These are phyloP conservation scores for Paedocypris sp. DNA, from an alignment of 2,113 vertebrate genomes.

Conservation along the genomic window DNA sequence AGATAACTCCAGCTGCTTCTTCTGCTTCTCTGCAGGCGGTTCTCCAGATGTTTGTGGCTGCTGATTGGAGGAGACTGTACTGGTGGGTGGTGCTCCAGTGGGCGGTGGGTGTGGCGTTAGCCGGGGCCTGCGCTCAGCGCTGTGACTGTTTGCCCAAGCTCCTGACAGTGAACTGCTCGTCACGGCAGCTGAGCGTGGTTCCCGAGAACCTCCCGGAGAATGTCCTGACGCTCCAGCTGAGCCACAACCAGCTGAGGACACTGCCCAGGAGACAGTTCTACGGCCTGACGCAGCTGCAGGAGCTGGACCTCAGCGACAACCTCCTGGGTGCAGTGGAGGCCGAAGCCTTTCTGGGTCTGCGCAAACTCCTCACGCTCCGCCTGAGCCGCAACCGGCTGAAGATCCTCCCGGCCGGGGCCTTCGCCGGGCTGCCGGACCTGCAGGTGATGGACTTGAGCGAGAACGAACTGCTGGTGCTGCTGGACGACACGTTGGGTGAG, in stretches of 20 bases:
- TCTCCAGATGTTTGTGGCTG: constrained; percentile 53
- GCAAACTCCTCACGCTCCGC: constrained; percentile 48
- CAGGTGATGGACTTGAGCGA: constrained; percentile 66
- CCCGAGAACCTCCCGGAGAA: constrained; percentile 55
- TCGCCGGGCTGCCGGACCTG: constrained; percentile 62
- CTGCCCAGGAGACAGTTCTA: constrained; percentile 61
- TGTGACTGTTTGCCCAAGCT: constrained; percentile 60
- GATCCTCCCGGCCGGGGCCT: constrained; percentile 63
- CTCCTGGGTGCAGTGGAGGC: constrained; percentile 63
- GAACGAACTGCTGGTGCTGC: constrained; percentile 74
- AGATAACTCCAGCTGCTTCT: too few species aligned
- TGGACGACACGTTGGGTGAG: constrained; percentile 71
- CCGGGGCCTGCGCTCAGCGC: constrained; percentile 51
- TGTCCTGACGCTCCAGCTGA: constrained; percentile 61
- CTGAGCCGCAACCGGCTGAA: constrained; percentile 67
- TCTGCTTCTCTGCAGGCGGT: constrained; percentile 36
- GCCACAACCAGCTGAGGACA: constrained; percentile 63
- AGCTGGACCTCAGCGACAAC: constrained; percentile 77
- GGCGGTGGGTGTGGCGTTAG: constrained; percentile 34
- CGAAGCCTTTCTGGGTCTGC: constrained; percentile 63
- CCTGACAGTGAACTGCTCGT: constrained; percentile 62
- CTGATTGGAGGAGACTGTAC: constrained; percentile 40
- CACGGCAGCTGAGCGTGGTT: constrained; percentile 47
- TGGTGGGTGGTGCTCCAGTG: constrained; percentile 48
- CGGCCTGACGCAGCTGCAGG: constrained; percentile 52